Percentiles rank a stretch among this genome's conserved stretches.
These are phyloP conservation scores for Callosobruchus maculatus DNA, from an alignment of 2,888 invertebrate species.

Conservation along the genomic window DNA sequence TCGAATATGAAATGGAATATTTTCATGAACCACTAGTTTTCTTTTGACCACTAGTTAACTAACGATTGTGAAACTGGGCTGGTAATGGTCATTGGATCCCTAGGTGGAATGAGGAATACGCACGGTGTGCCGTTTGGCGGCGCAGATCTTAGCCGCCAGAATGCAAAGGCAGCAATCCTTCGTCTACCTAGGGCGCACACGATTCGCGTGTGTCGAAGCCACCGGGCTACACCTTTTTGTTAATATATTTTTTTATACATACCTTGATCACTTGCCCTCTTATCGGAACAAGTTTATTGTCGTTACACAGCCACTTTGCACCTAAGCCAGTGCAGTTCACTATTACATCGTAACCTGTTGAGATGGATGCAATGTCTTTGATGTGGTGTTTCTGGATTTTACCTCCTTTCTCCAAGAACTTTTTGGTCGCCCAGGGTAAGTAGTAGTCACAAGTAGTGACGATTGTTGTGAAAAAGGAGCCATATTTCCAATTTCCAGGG, in stretches of 20 bases:
- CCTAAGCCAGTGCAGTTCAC: conserved; percentile 86
- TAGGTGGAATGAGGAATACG: too few relatives aligned
- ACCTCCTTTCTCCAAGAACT: conserved; percentile 62
- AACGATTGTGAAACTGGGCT: too few relatives aligned
- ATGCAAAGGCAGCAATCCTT: too few relatives aligned
- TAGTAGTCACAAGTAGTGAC: conserved; percentile 70
- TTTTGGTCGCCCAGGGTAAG: conserved; percentile 73
- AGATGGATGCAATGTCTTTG: conserved; percentile 59
- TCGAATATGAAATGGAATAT: too few relatives aligned
- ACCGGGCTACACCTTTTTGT: too few relatives aligned
- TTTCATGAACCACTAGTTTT: too few relatives aligned
- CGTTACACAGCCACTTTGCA: conserved; percentile 72
- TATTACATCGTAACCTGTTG: conserved; percentile 61
- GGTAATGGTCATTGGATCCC: too few relatives aligned
- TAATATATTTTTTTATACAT: conserved; percentile 1
- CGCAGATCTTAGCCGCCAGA: too few relatives aligned
- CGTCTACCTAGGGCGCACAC: too few relatives aligned
- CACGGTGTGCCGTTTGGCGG: too few relatives aligned
- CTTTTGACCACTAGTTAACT: too few relatives aligned
- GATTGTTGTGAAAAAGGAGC: conserved; percentile 76
- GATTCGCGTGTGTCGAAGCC: too few relatives aligned
- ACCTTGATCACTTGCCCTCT: conserved; percentile 81
- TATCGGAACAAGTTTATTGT: conserved; percentile 71
- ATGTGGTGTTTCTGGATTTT: conserved; percentile 57
- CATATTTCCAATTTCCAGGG: conserved; percentile 76